Conservation (phyloP, 2,888 invertebrate genomes). For the Tetragonula carbonaria region DNA sequence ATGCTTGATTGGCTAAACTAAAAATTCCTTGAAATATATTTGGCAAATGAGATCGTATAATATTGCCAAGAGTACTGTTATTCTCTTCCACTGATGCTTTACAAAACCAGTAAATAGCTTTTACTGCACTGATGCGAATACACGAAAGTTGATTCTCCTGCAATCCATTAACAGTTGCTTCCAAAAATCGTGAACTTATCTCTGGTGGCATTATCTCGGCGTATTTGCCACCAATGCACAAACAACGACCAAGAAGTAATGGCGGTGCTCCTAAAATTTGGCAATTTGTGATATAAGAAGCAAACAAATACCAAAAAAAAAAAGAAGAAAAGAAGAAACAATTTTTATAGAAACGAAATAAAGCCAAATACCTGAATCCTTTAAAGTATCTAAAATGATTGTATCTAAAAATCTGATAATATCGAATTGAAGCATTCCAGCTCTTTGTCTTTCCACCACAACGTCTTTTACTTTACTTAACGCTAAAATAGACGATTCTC, state of each 20-base stretch:
- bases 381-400: slow-evolving; percentile 85
- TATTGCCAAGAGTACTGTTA: slow-evolving; percentile 70
- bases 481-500: slow-evolving; percentile 88
- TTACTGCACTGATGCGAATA: slow-evolving; percentile 86
- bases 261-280: slow-evolving; percentile 81
- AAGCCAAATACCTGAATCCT: slow-evolving; percentile 81
- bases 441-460: slow-evolving; percentile 81
- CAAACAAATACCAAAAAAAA: neutral
- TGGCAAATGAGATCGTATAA: slow-evolving; percentile 78
- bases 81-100: slow-evolving; percentile 70
- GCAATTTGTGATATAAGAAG: neutral
- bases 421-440: slow-evolving; percentile 79
- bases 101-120: slow-evolving; percentile 84
- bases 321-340: no score
- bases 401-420: slow-evolving; percentile 83
- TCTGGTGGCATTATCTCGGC: slow-evolving; percentile 84
- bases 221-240: slow-evolving; percentile 86
- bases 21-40: slow-evolving; percentile 81
- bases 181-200: slow-evolving; percentile 84
- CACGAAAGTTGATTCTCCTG: slow-evolving; percentile 85
- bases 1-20: slow-evolving; percentile 76
- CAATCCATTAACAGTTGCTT: slow-evolving; percentile 86
- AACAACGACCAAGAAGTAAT: slow-evolving; percentile 86
- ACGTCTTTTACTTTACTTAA: slow-evolving; percentile 85
- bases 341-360: neutral